Evolutionary conservation across 1,140 invertebrate species (phyloP), one percentile per base, ranked within the genome.

Genomic region (Sinella curviseta): DNA sequence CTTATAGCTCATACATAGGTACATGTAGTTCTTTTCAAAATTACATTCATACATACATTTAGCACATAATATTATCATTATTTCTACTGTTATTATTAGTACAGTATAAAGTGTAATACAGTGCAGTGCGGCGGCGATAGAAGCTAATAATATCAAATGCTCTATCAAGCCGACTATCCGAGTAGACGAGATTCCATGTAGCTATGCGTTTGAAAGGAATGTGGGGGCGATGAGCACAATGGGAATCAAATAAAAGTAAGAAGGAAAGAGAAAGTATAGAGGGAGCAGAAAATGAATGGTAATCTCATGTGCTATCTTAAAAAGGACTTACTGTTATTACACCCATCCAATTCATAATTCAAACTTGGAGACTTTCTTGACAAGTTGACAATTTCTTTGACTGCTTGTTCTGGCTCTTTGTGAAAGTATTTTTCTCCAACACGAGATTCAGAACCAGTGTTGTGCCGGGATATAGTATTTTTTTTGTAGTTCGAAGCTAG

Each of bases 381-480:
- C 65, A 70, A 70, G 65, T 70, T 70, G 65, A 70, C 65, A 31
- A 70, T 70, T 70, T 70, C 65, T 70, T 70, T 70, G 65, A 65
- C n/a, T n/a, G n/a, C 57, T 65, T 48, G 39, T 20, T 48, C 39
- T 48, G n/a, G n/a, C 24, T 65, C 24, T 65, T 65, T 26, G 16
- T 65, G 16, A 65, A 8, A 65, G 24, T 48, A 20, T 48, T 48
- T 48, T 48, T 12, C 39, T 48, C 39, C 39, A 8, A 48, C 20
- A 48, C 39, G 39, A 12, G 39, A 65, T 65, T 65, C 24, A 26
- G 24, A 65, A n/a, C 3, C 16, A 26, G 57, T n/a, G n/a, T n/a
- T n/a, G n/a, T n/a, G n/a, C n/a, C n/a, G n/a, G n/a, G n/a, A n/a
- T n/a, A n/a, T n/a, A n/a, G n/a, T n/a, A n/a, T n/a, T n/a, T n/a